Conservation (phyloP, 1,140 invertebrate species). For the Oscheius sp. region DNA sequence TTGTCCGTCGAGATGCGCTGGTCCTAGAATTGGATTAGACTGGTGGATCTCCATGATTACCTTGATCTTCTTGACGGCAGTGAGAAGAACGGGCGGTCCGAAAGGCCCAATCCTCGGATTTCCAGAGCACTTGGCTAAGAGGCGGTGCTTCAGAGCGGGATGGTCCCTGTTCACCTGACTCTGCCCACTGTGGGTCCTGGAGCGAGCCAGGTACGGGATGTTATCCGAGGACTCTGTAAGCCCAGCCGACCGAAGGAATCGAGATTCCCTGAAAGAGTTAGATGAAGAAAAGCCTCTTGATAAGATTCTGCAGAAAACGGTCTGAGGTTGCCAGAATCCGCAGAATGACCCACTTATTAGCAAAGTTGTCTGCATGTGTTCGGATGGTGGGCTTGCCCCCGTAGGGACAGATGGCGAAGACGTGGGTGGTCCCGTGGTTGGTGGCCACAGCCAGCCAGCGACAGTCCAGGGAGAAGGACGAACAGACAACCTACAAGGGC, state of each 20-base stretch:
- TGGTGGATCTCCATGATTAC: neutral
- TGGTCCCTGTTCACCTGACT: slow-evolving; percentile 35
- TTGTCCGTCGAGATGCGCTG: slow-evolving; percentile 53
- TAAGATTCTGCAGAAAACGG: neutral
- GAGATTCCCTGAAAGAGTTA: slow-evolving; percentile 68
- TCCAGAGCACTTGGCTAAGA: slow-evolving; percentile 41
- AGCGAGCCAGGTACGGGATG: neutral
- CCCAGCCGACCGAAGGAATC: slow-evolving; percentile 92
- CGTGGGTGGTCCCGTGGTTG: slow-evolving; percentile 89
- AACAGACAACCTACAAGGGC: slow-evolving; percentile 57
- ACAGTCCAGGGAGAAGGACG: slow-evolving; percentile 78
- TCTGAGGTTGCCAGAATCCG: no score
- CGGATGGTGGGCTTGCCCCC: slow-evolving; percentile 81
- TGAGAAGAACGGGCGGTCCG: slow-evolving; percentile 43
- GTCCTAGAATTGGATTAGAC: slow-evolving; percentile 29
- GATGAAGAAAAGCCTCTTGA: neutral
- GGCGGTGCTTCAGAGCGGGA: slow-evolving; percentile 25
- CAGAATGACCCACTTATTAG: slow-evolving; percentile 69
- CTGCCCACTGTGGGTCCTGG: slow-evolving; percentile 22
- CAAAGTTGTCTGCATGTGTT: slow-evolving; percentile 88
- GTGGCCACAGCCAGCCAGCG: slow-evolving; percentile 93
- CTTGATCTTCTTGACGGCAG: slow-evolving; percentile 50
- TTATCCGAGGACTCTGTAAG: slow-evolving; percentile 63
- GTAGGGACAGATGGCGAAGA: slow-evolving; percentile 95
- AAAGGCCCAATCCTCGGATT: slow-evolving; percentile 49